Evolutionary conservation across 1,140 invertebrate genomes (phyloP).

Genomic region (Kradibia gibbosae): DNA sequence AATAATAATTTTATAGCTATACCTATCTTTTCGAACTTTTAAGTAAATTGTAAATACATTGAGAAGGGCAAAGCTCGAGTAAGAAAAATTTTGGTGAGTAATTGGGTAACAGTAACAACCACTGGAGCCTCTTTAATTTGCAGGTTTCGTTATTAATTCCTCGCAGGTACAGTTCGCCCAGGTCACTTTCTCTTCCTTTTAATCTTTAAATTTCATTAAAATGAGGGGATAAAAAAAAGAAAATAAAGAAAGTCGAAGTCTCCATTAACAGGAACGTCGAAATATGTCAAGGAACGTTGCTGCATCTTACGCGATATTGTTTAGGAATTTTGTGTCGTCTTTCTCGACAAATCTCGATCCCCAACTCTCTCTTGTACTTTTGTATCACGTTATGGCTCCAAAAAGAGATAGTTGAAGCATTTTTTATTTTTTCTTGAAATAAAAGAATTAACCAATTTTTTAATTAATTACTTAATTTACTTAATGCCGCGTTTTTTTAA

Average conservation of each 20-base stretch:
- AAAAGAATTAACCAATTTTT: background rate
- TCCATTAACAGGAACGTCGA: too few relatives aligned
- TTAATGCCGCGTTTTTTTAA: background rate
- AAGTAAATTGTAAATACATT: too few relatives aligned
- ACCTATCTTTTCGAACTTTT: too few relatives aligned
- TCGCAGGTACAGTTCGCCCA: constrained; percentile 56
- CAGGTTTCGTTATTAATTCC: constrained; percentile 56
- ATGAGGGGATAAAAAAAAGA: background rate
- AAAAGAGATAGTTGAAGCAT: background rate
- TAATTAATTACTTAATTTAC: background rate
- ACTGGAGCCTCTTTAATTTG: constrained; percentile 58
- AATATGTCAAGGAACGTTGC: too few relatives aligned
- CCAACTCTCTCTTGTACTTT: background rate
- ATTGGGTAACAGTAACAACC: constrained; percentile 50
- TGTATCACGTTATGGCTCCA: too few relatives aligned
- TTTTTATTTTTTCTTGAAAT: background rate
- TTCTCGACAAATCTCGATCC: too few relatives aligned
- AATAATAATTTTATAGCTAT: too few relatives aligned
- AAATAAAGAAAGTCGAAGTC: too few relatives aligned
- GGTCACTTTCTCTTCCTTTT: constrained; percentile 28
- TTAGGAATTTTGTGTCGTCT: too few relatives aligned
- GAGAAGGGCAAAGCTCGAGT: too few relatives aligned
- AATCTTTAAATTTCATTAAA: constrained; percentile 51
- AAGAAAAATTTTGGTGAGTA: constrained; percentile 60
- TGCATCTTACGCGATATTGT: too few relatives aligned